A percentile compares a stretch with the other conserved stretches of the same genome.
These are phyloP conservation scores for Nyctibius grandis DNA, from an alignment of 2,797 vertebrate species.

Conservation along the genomic window DNA sequence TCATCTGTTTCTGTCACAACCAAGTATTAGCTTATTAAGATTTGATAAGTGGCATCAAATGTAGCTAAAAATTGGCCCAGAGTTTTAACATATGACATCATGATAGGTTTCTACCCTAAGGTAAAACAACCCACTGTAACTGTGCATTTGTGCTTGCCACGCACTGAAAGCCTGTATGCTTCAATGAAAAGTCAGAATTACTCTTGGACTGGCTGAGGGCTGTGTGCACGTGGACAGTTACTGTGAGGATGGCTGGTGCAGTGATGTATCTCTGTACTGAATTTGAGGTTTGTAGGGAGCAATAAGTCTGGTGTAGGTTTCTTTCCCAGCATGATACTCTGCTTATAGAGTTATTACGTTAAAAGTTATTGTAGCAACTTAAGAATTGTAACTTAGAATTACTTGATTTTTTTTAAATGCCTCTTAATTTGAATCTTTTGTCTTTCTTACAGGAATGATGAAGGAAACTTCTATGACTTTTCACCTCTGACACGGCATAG, in stretches of 20 bases:
- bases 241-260: not conserved
- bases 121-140: not conserved
- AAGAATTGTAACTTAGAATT: not conserved
- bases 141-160: not conserved
- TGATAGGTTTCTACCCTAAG: not conserved
- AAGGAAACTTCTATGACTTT: conserved; percentile 88
- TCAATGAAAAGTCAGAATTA: not conserved
- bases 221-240: not conserved
- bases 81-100: not conserved
- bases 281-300: not conserved
- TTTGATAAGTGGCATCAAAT: not conserved
- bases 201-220: not conserved
- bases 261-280: not conserved
- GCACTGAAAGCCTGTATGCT: not conserved
- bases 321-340: not conserved
- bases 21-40: not conserved
- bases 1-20: not conserved
- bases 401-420: not conserved
- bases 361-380: not conserved
- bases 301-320: not conserved
- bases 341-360: not conserved
- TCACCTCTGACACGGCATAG: conserved; percentile 83
- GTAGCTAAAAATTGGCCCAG: not conserved
- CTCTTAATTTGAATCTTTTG: not conserved
- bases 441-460: conserved; percentile 74